Base-by-base conservation (phyloP, 2,888 invertebrate genomes). In the Volucella bombylans region DNA sequence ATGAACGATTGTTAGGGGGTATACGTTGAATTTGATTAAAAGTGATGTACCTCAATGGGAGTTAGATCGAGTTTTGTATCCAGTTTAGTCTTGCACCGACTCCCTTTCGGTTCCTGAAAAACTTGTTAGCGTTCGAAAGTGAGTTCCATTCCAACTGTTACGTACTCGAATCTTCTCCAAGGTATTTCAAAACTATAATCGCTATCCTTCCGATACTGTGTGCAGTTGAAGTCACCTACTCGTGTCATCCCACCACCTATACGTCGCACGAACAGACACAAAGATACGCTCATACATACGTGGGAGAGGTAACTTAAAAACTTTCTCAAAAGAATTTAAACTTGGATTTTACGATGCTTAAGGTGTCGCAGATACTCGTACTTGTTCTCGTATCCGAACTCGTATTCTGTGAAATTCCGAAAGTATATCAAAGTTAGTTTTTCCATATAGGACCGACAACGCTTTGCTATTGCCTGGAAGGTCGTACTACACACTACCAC, bases 21-120 rank as follows among this genome's bases (percentile, higher is more conserved):
- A 82, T 71, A 77, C 65, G 71, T 77, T 76, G 81, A 77, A 82
- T 82, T 82, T 82, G 81, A 82, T 82, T 82, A 82, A 82, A 77
- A 77, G 68, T 71, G 61, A 71, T 65, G 65, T 47, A 82, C 23
- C 23, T 23, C 23, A 71, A 82, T 65, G 71, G 54, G 47, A 77
- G 71, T 82, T 77, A 71, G 71, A 67, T 71, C 12, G 71, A 67
- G 76, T 71, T 71, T 67, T 67, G 71, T 71, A 47, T 49, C 23
- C 23, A 23, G 1, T 23, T 69, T 43, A 47, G 49, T 43, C 38
- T 15, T 15, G 39, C 43, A 14, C 39, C 18, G 14, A 4, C 4
- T 23, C 23, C 23, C 23, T 23, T 4, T 23, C 4, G 23, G 23
- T n/a, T 23, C 4, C 10, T 14, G 41, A 49, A 50, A 73, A 82